Percentiles rank a stretch among this genome's conserved stretches.
Evolutionary conservation across 2,888 invertebrate species (phyloP).

Genomic region (Tenthredo amoena): DNA sequence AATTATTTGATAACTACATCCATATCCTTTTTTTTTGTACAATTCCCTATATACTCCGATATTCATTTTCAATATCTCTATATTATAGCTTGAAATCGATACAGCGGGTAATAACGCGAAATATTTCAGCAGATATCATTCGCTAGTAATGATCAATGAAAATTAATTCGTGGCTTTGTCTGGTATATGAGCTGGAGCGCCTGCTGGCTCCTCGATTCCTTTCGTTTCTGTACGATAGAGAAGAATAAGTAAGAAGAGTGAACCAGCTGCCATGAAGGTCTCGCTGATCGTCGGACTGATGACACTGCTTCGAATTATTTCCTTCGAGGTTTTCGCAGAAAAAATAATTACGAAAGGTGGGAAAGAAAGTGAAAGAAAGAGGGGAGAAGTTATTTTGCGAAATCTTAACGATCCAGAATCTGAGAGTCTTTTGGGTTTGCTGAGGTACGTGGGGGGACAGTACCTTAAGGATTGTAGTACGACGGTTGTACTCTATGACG

Average conservation of each 20-base stretch:
- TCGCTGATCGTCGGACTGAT: background rate
- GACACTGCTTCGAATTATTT: background rate
- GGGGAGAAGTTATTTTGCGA: background rate
- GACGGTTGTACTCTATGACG: slow-evolving; percentile 37
- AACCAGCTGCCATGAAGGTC: background rate
- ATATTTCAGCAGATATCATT: slow-evolving; percentile 27
- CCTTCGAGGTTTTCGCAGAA: background rate
- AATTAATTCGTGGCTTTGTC: background rate
- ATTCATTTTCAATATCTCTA: background rate
- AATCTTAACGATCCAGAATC: background rate
- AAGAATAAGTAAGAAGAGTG: background rate
- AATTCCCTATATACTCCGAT: background rate
- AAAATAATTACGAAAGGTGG: background rate
- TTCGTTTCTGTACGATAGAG: background rate
- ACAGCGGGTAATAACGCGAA: slow-evolving; percentile 12
- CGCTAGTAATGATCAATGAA: slow-evolving; percentile 36
- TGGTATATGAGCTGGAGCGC: slow-evolving; percentile 18
- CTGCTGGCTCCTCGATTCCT: background rate
- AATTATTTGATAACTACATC: background rate
- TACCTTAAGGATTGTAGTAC: slow-evolving; percentile 32
- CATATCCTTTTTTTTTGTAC: background rate
- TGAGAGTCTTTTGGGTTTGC: background rate
- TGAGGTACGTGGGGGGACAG: background rate
- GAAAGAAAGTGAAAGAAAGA: background rate
- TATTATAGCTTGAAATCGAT: background rate